These are phyloP conservation scores for Phalacrocorax pelagicus DNA, from an alignment of 2,113 vertebrate genomes.

Conservation along the genomic window DNA sequence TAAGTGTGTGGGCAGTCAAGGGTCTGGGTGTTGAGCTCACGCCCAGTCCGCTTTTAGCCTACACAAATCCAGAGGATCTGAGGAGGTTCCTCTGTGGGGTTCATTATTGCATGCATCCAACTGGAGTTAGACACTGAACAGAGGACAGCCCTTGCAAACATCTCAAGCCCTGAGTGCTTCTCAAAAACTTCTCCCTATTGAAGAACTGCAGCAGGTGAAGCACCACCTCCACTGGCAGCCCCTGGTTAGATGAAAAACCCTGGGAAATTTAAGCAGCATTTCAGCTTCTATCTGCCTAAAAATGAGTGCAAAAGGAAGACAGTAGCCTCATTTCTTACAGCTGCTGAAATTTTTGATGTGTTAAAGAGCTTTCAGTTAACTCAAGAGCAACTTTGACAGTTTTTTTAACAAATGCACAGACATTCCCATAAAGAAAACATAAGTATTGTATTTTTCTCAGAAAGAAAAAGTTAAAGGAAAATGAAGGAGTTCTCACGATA, in stretches of 20 bases:
- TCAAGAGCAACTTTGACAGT: not conserved
- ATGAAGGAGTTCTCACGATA: not conserved
- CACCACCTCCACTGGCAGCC: not conserved
- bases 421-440: not conserved
- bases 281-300: not conserved
- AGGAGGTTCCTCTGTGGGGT: not conserved
- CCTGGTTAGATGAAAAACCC: not conserved
- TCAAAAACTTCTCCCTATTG: not conserved
- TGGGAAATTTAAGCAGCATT: not conserved
- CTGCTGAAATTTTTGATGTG: not conserved
- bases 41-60: not conserved
- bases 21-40: fast-evolving
- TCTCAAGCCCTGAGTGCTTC: not conserved
- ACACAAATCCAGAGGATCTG: not conserved
- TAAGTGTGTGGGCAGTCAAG: not conserved
- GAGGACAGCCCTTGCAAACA: not conserved
- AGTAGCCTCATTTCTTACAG: not conserved
- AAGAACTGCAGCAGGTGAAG: not conserved
- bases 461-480: not conserved
- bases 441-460: not conserved
- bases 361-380: not conserved
- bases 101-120: not conserved
- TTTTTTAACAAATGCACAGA: not conserved
- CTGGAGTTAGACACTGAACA: not conserved
- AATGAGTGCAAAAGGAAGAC: not conserved